Evolutionary conservation across 1,140 invertebrate species (phyloP).

Genomic region (Subanguina moxae): DNA sequence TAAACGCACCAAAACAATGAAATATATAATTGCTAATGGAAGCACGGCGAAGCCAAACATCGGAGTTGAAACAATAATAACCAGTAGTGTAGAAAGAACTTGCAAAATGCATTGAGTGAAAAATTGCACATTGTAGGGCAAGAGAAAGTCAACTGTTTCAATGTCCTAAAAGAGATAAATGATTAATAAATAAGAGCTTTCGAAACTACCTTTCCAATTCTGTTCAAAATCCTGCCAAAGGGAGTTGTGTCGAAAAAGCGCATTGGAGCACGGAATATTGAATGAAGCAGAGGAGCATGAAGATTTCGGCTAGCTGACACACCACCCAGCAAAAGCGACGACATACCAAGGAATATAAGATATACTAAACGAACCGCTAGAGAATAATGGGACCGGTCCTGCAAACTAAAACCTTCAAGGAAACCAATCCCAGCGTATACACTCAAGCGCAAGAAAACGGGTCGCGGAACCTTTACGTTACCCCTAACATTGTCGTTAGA

Average conservation of each 20-base stretch:
- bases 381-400: background rate
- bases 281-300: slow-evolving; percentile 72
- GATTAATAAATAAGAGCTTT: background rate
- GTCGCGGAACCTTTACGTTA: slow-evolving; percentile 1
- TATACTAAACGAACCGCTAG: slow-evolving; percentile 7
- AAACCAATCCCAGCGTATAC: slow-evolving; percentile 55
- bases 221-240: slow-evolving; percentile 72
- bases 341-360: slow-evolving; percentile 40
- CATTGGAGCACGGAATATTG: slow-evolving; percentile 70
- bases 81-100: slow-evolving; percentile 62
- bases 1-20: slow-evolving; percentile 59
- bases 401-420: slow-evolving; percentile 36
- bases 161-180: slow-evolving; percentile 44
- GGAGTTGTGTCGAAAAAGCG: slow-evolving; percentile 69
- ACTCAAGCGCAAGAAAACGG: slow-evolving; percentile 36
- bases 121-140: slow-evolving; percentile 50
- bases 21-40: slow-evolving; percentile 65
- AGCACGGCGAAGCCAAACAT: slow-evolving; percentile 63
- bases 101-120: slow-evolving; percentile 56
- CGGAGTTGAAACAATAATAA: slow-evolving; percentile 64
- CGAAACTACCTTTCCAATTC: slow-evolving; percentile 62
- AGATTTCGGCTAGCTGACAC: slow-evolving; percentile 63
- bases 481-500: slow-evolving; percentile 43
- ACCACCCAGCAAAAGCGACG: slow-evolving; percentile 43
- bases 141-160: slow-evolving; percentile 46